These are phyloP conservation scores for Camptogramma bilineatum DNA, from an alignment of 2,888 invertebrate genomes.

Conservation along the genomic window DNA sequence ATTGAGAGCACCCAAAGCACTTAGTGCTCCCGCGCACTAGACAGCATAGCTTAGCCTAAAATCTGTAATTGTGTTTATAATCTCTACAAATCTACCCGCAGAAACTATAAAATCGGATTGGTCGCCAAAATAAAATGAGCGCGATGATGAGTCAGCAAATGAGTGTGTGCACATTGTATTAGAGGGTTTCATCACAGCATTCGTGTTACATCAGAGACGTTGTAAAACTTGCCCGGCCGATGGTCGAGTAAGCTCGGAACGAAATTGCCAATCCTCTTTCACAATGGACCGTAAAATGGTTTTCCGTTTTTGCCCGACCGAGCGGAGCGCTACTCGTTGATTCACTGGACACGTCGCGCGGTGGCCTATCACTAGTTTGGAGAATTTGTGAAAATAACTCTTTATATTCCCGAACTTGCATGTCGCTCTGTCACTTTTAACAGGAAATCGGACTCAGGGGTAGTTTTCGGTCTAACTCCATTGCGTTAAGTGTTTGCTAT, in stretches of 20 bases:
- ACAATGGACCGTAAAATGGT: constrained; percentile 86
- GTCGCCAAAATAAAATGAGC: constrained; percentile 37
- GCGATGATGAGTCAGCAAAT: constrained; percentile 49
- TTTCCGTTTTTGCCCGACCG: constrained; percentile 84
- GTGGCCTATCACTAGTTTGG: constrained; percentile 76
- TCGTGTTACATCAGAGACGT: constrained; percentile 77
- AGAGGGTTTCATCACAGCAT: constrained; percentile 64
- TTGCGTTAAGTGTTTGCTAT: constrained; percentile 7
- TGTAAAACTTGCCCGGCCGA: constrained; percentile 80
- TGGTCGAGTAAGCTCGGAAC: constrained; percentile 81
- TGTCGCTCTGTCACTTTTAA: constrained; percentile 40
- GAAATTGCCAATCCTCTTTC: constrained; percentile 85
- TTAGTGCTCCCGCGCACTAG: no score
- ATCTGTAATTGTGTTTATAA: constrained; percentile 3
- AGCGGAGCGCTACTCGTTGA: constrained; percentile 81
- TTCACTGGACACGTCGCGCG: constrained; percentile 81
- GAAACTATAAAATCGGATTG: constrained; percentile 32
- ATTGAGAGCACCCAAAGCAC: neutral
- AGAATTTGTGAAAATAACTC: constrained; percentile 77
- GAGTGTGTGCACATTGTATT: constrained; percentile 57
- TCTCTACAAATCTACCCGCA: constrained; percentile 29
- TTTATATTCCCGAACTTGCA: constrained; percentile 60
- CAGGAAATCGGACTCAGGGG: constrained; percentile 9
- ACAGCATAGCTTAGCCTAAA: no score
- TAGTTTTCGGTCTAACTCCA: constrained; percentile 9